Base-by-base conservation (phyloP, 2,888 invertebrate genomes). In the Eristalinus sepulchralis region DNA sequence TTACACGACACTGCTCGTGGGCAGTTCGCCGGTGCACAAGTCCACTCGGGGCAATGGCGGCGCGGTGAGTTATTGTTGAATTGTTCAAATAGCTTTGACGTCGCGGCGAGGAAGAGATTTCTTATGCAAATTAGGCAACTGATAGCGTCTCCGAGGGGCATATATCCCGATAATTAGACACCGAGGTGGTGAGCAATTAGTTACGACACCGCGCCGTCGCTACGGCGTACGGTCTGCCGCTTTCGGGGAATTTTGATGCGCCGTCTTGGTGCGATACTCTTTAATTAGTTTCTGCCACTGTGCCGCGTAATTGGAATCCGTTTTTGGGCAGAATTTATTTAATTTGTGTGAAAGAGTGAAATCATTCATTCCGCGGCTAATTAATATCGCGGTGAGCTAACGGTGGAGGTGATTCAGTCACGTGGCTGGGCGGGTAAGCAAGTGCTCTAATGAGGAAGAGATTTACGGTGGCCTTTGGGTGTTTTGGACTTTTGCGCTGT, bases 81-180 rank as follows among this genome's bases (percentile, higher is more conserved):
- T 85, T 71, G 64, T 78, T 83, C 39, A 57, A 78, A 79, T 82
- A 66, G 75, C 78, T 82, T 36, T 57, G 70, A 83, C 83, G 70
- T 55, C 67, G 22, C 0, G 20, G 53, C 27, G 73, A 59, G 22
- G 39, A 8, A 57, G 39, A 62, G 70, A 75, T 72, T 79, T 75
- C 53, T 62, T 34, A 83, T 86, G 78, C 86, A 86, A 83, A 86
- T 86, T 78, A 79, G 73, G 60, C 63, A 59, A 24, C 72, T 59
- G 77, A 85, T 85, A 73, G 57, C 63, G 60, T 64, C 68, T 63
- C 72, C 2, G 57, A 63, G 9, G 78, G 68, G 78, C 82, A 86
- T 62, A 82, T 60, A 63, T 64, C 73, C 33, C 60, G 63, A 67
- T 75, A 86, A 86, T 83, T 83, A 86, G 83, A 47, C 57, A 53